These are phyloP conservation scores for Trissolcus japonicus DNA, from an alignment of 2,888 invertebrate species.

Conservation along the genomic window DNA sequence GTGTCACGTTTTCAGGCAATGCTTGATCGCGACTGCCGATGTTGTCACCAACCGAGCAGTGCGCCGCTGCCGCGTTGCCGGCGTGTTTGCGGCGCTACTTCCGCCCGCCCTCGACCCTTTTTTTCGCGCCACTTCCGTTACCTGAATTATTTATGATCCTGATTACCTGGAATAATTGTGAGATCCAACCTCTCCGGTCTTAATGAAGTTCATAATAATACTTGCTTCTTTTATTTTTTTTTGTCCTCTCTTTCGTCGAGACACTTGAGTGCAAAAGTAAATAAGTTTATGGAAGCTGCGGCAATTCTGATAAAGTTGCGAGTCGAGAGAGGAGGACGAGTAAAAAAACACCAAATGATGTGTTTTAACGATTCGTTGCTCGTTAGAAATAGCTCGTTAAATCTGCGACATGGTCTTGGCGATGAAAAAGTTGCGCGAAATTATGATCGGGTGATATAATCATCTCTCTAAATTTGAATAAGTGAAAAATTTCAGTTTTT, in stretches of 20 bases:
- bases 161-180: slow-evolving; percentile 1
- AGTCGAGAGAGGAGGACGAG: neutral
- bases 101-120: slow-evolving; percentile 42
- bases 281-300: slow-evolving; percentile 45
- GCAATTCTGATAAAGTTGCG: slow-evolving; percentile 35
- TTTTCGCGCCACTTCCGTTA: slow-evolving; percentile 37
- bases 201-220: slow-evolving; percentile 46
- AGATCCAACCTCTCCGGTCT: slow-evolving; percentile 22
- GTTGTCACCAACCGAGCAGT: slow-evolving; percentile 71
- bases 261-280: slow-evolving; percentile 33
- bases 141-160: slow-evolving; percentile 34
- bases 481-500: too few species aligned
- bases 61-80: slow-evolving; percentile 55
- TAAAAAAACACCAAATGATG: slow-evolving; percentile 37
- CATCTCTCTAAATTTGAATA: neutral
- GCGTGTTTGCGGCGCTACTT: slow-evolving; percentile 63
- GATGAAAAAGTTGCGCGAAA: slow-evolving; percentile 31
- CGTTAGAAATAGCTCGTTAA: slow-evolving; percentile 26
- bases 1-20: slow-evolving; percentile 67
- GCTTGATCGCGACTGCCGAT: slow-evolving; percentile 74
- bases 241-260: slow-evolving; percentile 5
- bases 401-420: slow-evolving; percentile 12
- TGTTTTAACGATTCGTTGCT: slow-evolving; percentile 42
- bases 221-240: slow-evolving; percentile 13
- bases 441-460: slow-evolving; percentile 28